Conservation (phyloP, 2,113 vertebrate genomes). For the Peromyscus leucopus region DNA sequence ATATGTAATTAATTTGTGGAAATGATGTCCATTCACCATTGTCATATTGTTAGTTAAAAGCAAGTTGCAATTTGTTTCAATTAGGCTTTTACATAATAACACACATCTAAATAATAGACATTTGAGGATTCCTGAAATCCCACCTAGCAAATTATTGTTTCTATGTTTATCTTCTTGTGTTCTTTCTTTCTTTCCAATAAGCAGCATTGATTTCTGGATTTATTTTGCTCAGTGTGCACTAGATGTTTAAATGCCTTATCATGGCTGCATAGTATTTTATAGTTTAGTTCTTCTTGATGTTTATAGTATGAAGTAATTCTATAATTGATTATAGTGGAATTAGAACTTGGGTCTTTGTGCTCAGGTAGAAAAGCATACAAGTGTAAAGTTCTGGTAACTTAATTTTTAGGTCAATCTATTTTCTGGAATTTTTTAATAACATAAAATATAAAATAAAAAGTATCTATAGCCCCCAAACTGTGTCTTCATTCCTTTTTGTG, state of each 20-base stretch:
- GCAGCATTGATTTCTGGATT: background rate
- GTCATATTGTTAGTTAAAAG: background rate
- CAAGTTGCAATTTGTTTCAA: background rate
- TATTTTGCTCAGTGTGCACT: background rate
- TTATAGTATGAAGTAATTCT: background rate
- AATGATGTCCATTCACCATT: background rate
- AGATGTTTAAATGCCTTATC: background rate
- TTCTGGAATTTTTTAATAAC: background rate
- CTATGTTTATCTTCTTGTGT: background rate
- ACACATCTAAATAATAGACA: background rate
- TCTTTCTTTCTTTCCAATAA: background rate
- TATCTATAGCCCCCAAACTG: background rate
- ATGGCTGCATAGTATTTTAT: background rate
- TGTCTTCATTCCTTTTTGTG: background rate
- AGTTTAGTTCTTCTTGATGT: background rate
- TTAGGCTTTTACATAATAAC: background rate
- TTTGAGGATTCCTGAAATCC: background rate
- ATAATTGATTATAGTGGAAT: background rate
- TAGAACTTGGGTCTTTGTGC: background rate
- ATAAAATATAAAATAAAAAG: background rate
- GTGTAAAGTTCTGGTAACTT: background rate
- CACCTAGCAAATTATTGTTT: background rate
- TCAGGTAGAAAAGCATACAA: background rate
- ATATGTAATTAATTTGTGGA: background rate
- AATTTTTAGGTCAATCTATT: background rate